A percentile compares a stretch with the other conserved stretches of the same genome.
phyloP scores from a whole-genome alignment of 2,888 invertebrate genomes.

The Tineola bisselliella region DNA sequence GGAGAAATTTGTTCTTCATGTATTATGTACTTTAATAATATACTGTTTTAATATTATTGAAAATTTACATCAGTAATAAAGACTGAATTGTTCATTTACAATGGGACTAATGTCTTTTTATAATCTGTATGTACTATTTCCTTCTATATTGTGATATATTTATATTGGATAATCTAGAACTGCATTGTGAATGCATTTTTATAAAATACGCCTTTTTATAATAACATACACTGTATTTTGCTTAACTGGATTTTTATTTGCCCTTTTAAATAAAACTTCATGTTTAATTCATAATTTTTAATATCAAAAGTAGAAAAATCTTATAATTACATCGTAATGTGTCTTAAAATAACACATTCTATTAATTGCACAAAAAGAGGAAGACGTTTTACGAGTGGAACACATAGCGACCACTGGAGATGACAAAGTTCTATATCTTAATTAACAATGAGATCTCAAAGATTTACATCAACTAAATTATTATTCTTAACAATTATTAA shows the following conservation, averaged over 20 bases:
- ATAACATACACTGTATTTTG: background rate
- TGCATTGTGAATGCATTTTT: background rate
- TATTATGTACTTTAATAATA: no score
- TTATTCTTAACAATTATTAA: no score
- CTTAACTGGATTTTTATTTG: background rate
- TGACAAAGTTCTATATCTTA: background rate
- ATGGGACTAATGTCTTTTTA: background rate
- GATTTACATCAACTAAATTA: background rate
- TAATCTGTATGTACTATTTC: background rate
- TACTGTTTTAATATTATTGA: no score
- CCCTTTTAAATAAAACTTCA: no score
- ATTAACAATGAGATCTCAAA: background rate
- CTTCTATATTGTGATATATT: background rate
- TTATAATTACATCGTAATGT: no score
- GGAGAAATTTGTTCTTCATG: no score
- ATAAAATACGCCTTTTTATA: background rate
- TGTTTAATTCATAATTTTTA: no score
- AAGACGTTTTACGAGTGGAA: background rate
- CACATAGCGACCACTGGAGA: background rate
- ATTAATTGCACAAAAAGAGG: background rate
- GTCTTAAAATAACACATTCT: no score
- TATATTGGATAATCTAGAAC: background rate
- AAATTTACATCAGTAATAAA: no score
- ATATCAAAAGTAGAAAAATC: no score
- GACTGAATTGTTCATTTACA: background rate